Conservation (phyloP, 2,888 invertebrate genomes). For the Apotomis turbidana region DNA sequence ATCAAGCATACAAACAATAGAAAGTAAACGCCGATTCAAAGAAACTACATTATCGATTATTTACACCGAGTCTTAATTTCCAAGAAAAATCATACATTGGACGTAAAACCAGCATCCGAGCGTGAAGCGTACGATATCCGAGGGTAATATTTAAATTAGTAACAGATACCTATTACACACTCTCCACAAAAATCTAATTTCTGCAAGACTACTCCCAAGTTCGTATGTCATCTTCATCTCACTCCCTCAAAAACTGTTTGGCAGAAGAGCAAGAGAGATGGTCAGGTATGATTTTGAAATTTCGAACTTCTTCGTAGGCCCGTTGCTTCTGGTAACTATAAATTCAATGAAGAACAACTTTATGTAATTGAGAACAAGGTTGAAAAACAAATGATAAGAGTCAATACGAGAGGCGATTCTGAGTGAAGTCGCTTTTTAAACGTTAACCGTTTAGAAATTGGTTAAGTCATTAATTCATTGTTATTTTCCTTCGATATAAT, state of each 20-base stretch:
- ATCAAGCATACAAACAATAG: constrained; percentile 47
- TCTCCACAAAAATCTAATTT: neutral
- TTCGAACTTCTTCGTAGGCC: too few species aligned
- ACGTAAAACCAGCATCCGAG: constrained; percentile 10
- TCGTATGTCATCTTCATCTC: too few species aligned
- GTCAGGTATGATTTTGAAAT: too few species aligned
- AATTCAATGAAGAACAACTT: too few species aligned
- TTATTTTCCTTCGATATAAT: neutral
- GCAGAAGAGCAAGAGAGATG: too few species aligned
- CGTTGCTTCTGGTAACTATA: too few species aligned
- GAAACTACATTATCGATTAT: constrained; percentile 63
- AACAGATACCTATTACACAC: constrained; percentile 6
- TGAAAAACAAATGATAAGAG: neutral
- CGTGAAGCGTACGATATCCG: constrained; percentile 34
- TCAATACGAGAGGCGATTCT: neutral
- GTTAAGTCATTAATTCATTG: constrained; percentile 10
- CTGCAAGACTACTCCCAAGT: too few species aligned
- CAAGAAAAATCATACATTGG: constrained; percentile 48
- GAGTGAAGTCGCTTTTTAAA: constrained; percentile 6
- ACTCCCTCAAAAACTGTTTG: too few species aligned
- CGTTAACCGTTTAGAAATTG: constrained; percentile 23
- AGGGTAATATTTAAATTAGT: constrained; percentile 20
- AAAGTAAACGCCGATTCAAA: constrained; percentile 56
- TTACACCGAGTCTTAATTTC: constrained; percentile 58
- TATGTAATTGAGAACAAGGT: too few species aligned